These are phyloP conservation scores for Xyrichtys novacula DNA, from an alignment of 2,797 vertebrate genomes.

Conservation along the genomic window DNA sequence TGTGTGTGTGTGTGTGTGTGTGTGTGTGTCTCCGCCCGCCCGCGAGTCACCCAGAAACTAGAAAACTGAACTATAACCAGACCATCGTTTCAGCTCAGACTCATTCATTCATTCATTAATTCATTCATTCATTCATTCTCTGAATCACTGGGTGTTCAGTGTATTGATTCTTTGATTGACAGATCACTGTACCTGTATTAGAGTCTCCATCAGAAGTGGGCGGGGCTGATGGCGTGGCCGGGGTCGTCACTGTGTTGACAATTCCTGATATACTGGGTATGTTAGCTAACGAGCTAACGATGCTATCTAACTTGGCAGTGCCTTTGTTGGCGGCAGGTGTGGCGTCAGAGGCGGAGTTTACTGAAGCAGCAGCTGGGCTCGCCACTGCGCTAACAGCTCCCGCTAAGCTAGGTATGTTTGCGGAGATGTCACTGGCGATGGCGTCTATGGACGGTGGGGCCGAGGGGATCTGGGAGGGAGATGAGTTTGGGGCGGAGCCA, in stretches of 20 bases:
- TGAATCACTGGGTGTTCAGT: no score
- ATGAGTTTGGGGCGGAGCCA: neutral
- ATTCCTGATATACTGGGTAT: constrained; percentile 49
- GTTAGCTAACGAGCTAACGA: constrained; percentile 53
- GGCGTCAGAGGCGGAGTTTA: neutral
- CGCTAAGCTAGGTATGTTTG: constrained; percentile 58
- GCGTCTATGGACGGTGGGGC: constrained; percentile 19
- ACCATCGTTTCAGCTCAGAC: no score
- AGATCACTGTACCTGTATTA: constrained; percentile 52
- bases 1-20: no score
- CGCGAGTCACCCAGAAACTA: no score
- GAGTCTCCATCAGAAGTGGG: neutral
- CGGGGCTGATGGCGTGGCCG: neutral
- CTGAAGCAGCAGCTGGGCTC: neutral
- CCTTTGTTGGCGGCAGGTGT: constrained; percentile 1
- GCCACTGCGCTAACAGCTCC: constrained; percentile 25
- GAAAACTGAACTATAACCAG: no score
- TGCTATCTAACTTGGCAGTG: constrained; percentile 38
- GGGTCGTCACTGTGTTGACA: neutral
- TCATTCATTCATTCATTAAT: no score
- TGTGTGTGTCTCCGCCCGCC: no score
- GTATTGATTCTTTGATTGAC: neutral
- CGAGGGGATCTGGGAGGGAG: neutral
- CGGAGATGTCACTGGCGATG: constrained; percentile 26
- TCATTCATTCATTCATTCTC: no score